Evolutionary conservation across 1,140 invertebrate genomes (phyloP), one percentile per base, ranked within the genome.

Genomic region (Dreissena polymorpha): DNA sequence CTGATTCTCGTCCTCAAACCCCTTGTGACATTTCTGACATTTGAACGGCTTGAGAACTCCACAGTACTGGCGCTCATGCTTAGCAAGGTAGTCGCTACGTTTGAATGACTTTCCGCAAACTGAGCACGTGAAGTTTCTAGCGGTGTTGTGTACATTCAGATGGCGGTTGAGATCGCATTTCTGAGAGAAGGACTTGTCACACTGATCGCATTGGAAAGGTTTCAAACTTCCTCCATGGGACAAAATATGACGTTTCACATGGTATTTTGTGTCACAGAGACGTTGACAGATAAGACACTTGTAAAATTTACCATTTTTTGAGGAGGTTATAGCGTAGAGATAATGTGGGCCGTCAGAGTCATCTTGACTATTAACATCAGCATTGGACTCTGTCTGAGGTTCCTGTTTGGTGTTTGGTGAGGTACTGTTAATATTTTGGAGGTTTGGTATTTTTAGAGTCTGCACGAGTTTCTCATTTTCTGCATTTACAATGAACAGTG

Each of bases 51-150:
- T 81, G 16, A 63, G 53, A 5, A 81, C 78, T 18, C 78, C 78
- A 25, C 78, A 81, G 29, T 81, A 81, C 78, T 81, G 78, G 53
- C 78, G 68, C 50, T 81, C 78, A 53, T 81, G 78, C 65, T 81
- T 81, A 23, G 78, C 65, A 53, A 81, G 78, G 70, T 81, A 81
- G 70, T 81, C 78, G 23, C 69, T 60, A 55, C 78, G 78, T 65
- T 81, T 81, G 60, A 81, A 81, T 23, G 78, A 29, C 55, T 81
- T 81, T 16, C 78, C 78, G 51, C 78, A 81, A 0, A 81, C 78
- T 64, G 78, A 81, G 49, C 78, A 81, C 10, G 68, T 69, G 65
- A 71, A 57, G n/a, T 81, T 81, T 27, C 78, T 25, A 10, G 60
- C 29, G 23, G 71, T 65, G 65, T 81, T 81, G 53, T 81, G 78